These are phyloP conservation scores for Pogonomyrmex barbatus DNA, from an alignment of 1,140 invertebrate species.

Conservation along the genomic window DNA sequence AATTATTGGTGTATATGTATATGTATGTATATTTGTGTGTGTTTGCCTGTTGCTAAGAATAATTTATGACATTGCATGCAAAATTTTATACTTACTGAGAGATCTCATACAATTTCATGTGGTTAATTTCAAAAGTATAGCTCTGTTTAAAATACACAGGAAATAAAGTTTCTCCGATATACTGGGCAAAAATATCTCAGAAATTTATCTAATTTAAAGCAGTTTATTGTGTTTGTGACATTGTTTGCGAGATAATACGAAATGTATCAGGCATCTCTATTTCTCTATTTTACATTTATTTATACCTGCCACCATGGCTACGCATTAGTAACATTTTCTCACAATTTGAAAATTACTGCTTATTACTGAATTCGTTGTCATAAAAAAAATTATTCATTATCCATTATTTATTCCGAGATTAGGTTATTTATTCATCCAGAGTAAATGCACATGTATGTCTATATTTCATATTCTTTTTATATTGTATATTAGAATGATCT, in stretches of 20 bases:
- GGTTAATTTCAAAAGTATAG: conserved; percentile 45
- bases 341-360: conserved; percentile 10
- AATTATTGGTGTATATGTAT: too few relatives aligned
- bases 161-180: conserved; percentile 32
- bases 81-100: not conserved
- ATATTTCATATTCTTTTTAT: not conserved
- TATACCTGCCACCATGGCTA: not conserved
- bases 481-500: not conserved
- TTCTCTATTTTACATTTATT: conserved; percentile 5
- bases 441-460: not conserved
- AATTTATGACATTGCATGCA: conserved; percentile 9
- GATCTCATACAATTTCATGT: not conserved
- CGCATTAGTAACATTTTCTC: conserved; percentile 17
- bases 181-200: conserved; percentile 13
- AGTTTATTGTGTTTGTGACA: conserved; percentile 32
- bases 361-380: not conserved
- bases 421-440: not conserved
- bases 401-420: not conserved
- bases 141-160: conserved; percentile 16
- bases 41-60: not conserved
- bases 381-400: not conserved
- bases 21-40: too few relatives aligned
- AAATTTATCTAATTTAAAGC: conserved; percentile 38
- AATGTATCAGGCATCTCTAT: not conserved
- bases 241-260: conserved; percentile 6